These are phyloP conservation scores for Gymnoscopelus braueri DNA, from an alignment of 2,797 vertebrate genomes.

Conservation along the genomic window DNA sequence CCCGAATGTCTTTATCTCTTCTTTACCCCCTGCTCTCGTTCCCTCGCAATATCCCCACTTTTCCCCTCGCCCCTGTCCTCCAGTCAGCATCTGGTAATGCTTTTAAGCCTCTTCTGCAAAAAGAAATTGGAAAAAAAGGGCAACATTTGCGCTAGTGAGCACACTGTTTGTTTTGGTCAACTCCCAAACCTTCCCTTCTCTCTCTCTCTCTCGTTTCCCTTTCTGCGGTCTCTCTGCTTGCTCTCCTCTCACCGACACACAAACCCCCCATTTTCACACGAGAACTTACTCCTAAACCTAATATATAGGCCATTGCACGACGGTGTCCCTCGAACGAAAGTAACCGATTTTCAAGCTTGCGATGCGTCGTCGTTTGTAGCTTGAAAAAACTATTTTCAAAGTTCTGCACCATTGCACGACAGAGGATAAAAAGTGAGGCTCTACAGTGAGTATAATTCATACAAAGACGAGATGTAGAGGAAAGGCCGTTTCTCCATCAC, in stretches of 20 bases:
- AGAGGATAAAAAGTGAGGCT: too few species aligned
- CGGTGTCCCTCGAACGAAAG: too few species aligned
- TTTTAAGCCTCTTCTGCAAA: slow-evolving; percentile 51
- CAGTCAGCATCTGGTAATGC: slow-evolving; percentile 63
- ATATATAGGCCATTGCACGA: too few species aligned
- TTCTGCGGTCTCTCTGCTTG: slow-evolving; percentile 33
- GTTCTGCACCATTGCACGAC: too few species aligned
- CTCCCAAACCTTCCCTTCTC: slow-evolving; percentile 59
- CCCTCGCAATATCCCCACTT: slow-evolving; percentile 14
- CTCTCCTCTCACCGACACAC: slow-evolving; percentile 12
- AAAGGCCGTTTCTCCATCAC: neutral
- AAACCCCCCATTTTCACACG: slow-evolving; percentile 7
- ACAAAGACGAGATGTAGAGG: neutral
- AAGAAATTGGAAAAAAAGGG: slow-evolving; percentile 17
- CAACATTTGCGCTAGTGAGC: slow-evolving; percentile 51
- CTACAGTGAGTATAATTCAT: too few species aligned
- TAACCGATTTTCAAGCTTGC: too few species aligned
- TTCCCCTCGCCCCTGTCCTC: slow-evolving; percentile 21
- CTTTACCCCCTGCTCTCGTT: neutral
- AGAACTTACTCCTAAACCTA: too few species aligned
- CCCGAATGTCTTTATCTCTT: slow-evolving; percentile 3
- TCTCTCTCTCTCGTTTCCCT: slow-evolving; percentile 22
- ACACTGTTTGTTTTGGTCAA: slow-evolving; percentile 67
- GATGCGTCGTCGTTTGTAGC: too few species aligned
- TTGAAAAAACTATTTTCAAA: too few species aligned